phyloP scores from a whole-genome alignment of 1,140 invertebrate genomes.

The Meloidogyne chitwoodi region DNA sequence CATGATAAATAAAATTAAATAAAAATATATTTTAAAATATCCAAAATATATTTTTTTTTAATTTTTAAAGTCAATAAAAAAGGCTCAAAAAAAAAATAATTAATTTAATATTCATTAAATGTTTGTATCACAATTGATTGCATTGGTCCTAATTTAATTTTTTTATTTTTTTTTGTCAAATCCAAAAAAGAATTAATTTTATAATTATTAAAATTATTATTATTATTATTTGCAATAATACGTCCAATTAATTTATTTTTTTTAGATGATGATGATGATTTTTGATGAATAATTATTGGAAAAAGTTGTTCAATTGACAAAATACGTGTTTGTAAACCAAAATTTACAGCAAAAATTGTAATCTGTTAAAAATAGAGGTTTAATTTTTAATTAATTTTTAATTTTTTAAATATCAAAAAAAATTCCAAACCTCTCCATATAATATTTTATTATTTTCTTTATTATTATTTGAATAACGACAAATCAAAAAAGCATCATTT shows the following conservation, averaged over 20 bases:
- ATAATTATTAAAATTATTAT: neutral
- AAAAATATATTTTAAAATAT: no score
- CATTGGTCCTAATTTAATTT: slow-evolving; percentile 16
- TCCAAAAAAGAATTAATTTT: neutral
- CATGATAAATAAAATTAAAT: no score
- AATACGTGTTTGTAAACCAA: neutral
- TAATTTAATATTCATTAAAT: neutral
- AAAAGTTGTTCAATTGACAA: neutral
- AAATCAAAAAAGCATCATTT: slow-evolving; percentile 28
- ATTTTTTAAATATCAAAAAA: neutral
- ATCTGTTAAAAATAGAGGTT: neutral
- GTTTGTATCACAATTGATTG: slow-evolving; percentile 35
- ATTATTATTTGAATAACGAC: slow-evolving; percentile 18
- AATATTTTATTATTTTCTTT: neutral
- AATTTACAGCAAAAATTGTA: neutral
- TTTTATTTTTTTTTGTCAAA: neutral
- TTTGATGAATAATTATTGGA: neutral
- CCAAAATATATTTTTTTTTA: no score
- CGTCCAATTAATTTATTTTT: neutral
- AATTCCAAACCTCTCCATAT: neutral
- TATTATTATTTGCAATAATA: neutral
- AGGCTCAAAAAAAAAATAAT: no score
- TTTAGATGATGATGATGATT: no score
- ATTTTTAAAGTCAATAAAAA: neutral
- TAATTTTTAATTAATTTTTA: neutral